phyloP scores from a whole-genome alignment of 2,888 invertebrate species.

The Ariolimax columbianus region DNA sequence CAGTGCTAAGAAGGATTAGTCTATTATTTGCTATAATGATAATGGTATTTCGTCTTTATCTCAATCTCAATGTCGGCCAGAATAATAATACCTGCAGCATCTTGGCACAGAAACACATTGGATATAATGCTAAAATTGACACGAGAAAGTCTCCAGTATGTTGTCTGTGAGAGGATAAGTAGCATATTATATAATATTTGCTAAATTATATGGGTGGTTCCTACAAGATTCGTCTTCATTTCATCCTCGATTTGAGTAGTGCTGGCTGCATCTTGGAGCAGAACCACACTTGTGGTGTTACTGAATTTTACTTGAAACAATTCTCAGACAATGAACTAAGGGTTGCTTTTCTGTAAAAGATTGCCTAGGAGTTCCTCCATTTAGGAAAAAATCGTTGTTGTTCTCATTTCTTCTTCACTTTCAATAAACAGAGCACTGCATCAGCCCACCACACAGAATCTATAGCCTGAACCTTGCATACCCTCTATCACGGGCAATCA shows the following conservation, averaged over 20 bases:
- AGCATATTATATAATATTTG: too few species aligned
- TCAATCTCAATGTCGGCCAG: too few species aligned
- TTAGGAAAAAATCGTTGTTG: background rate
- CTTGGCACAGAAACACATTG: too few species aligned
- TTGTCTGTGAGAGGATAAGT: too few species aligned
- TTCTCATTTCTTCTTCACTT: background rate
- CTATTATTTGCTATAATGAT: too few species aligned
- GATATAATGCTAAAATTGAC: too few species aligned
- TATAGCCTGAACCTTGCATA: background rate
- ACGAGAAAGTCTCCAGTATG: too few species aligned
- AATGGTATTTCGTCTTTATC: too few species aligned
- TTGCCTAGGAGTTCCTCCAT: background rate
- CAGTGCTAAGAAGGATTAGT: too few species aligned
- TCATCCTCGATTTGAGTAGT: background rate
- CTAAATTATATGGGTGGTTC: background rate
- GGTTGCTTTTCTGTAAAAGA: background rate
- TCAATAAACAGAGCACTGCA: constrained; percentile 12
- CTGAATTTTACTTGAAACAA: background rate
- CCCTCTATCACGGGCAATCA: constrained; percentile 38
- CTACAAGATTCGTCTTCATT: background rate
- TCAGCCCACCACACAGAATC: background rate
- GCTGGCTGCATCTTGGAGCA: background rate
- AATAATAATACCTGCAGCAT: too few species aligned
- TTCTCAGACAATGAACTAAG: background rate
- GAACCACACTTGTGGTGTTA: background rate